phyloP scores from a whole-genome alignment of 2,113 vertebrate species.

The Rhegmatorhina hoffmannsi region DNA sequence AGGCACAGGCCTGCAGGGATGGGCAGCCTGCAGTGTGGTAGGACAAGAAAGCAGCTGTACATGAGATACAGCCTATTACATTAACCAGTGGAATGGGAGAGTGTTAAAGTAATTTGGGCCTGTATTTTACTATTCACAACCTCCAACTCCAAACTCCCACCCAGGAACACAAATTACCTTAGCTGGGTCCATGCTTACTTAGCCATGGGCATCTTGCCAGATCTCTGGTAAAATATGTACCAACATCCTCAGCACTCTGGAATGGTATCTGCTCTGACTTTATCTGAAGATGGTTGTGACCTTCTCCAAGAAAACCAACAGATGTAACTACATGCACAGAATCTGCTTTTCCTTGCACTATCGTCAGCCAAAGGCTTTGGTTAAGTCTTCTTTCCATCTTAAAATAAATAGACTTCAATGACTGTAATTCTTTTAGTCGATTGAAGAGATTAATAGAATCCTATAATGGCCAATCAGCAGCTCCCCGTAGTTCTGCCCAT shows the following conservation, averaged over 20 bases:
- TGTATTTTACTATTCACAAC: not conserved
- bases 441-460: conserved; percentile 62
- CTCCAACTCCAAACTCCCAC: not conserved
- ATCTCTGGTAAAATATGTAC: not conserved
- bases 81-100: not conserved
- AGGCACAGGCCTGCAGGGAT: not conserved
- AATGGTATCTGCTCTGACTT: not conserved
- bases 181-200: not conserved
- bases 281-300: not conserved
- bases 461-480: conserved; percentile 61
- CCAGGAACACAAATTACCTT: not conserved
- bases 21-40: accelerated
- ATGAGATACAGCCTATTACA: not conserved
- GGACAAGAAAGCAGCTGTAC: not conserved
- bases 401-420: conserved; percentile 41
- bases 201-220: not conserved
- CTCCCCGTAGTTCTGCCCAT: not conserved
- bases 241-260: not conserved
- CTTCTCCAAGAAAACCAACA: conserved; percentile 10
- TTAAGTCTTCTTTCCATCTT: conserved; percentile 56
- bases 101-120: not conserved
- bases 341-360: not conserved
- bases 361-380: not conserved
- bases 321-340: not conserved
- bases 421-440: conserved; percentile 38